phyloP scores from a whole-genome alignment of 2,797 vertebrate genomes.

The Danio choprae region DNA sequence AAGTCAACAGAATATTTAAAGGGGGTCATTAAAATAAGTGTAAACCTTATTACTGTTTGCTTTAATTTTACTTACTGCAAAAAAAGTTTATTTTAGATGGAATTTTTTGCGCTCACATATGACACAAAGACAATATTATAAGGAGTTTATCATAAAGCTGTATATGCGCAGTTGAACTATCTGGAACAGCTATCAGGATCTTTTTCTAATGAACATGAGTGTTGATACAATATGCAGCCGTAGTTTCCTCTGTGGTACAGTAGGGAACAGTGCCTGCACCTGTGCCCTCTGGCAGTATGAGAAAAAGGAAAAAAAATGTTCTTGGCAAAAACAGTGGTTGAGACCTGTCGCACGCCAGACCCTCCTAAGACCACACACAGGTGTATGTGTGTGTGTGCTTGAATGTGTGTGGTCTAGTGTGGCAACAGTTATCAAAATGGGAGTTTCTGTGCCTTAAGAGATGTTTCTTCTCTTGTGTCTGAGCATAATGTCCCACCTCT shows the following conservation, averaged over 20 bases:
- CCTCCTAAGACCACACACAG: slow-evolving; percentile 63
- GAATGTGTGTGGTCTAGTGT: slow-evolving; percentile 77
- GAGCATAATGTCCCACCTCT: slow-evolving; percentile 61
- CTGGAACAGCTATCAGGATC: neutral
- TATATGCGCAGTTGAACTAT: no score
- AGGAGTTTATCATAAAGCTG: no score
- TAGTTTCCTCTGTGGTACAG: slow-evolving; percentile 42
- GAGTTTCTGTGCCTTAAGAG: slow-evolving; percentile 61
- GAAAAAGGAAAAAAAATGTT: slow-evolving; percentile 50
- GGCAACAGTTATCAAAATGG: slow-evolving; percentile 72
- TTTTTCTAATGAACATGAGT: slow-evolving; percentile 27
- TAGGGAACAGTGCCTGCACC: slow-evolving; percentile 58
- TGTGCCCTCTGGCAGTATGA: slow-evolving; percentile 57
- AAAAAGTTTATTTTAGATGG: no score
- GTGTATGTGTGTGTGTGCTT: slow-evolving; percentile 50
- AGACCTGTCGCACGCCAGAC: slow-evolving; percentile 54
- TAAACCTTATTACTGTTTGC: no score
- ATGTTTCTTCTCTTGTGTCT: slow-evolving; percentile 63
- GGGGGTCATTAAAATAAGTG: no score
- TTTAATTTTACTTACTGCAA: no score
- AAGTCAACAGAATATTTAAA: no score
- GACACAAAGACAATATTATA: no score
- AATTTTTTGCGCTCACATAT: no score
- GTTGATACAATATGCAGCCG: slow-evolving; percentile 37
- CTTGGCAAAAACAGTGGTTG: slow-evolving; percentile 55